Conservation (phyloP, 2,888 invertebrate species). For the Sinelater perroti region DNA sequence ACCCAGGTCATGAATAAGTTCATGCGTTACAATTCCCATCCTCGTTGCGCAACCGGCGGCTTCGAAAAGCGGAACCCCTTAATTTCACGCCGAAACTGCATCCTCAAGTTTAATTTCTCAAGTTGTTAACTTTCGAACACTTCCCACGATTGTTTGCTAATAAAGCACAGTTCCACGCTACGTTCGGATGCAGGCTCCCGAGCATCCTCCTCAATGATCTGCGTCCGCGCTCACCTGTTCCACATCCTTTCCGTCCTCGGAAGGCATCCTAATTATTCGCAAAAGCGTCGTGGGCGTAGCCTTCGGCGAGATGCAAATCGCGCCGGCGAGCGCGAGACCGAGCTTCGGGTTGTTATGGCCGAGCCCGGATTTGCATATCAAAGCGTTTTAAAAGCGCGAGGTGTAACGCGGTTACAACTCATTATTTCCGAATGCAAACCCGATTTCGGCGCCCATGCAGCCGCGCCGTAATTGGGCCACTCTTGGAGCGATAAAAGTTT, state of each 20-base stretch:
- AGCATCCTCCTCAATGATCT: no score
- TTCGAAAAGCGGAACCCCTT: background rate
- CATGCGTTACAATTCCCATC: conserved; percentile 9
- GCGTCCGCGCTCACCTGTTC: no score
- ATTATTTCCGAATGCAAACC: conserved; percentile 29
- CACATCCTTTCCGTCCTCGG: no score
- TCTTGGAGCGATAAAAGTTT: conserved; percentile 32
- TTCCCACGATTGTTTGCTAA: conserved; percentile 21
- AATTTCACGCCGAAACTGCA: conserved; percentile 17
- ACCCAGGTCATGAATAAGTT: conserved; percentile 18
- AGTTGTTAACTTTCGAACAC: conserved; percentile 13
- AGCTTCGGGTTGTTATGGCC: conserved; percentile 17
- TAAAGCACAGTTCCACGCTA: conserved; percentile 14
- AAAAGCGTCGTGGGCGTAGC: conserved; percentile 4
- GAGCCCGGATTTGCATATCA: conserved; percentile 31
- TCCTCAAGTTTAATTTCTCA: conserved; percentile 17
- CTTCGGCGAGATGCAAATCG: conserved; percentile 20
- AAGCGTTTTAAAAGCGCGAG: conserved; percentile 26
- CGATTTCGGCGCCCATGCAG: conserved; percentile 25
- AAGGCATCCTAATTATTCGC: conserved; percentile 14
- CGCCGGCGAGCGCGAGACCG: conserved; percentile 1
- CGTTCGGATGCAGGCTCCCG: background rate
- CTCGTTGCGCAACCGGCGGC: background rate
- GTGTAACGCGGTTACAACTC: conserved; percentile 25
- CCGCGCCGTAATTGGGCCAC: conserved; percentile 25